These are phyloP conservation scores for Micrastur ruficollis DNA, from an alignment of 2,797 vertebrate genomes.

Conservation along the genomic window DNA sequence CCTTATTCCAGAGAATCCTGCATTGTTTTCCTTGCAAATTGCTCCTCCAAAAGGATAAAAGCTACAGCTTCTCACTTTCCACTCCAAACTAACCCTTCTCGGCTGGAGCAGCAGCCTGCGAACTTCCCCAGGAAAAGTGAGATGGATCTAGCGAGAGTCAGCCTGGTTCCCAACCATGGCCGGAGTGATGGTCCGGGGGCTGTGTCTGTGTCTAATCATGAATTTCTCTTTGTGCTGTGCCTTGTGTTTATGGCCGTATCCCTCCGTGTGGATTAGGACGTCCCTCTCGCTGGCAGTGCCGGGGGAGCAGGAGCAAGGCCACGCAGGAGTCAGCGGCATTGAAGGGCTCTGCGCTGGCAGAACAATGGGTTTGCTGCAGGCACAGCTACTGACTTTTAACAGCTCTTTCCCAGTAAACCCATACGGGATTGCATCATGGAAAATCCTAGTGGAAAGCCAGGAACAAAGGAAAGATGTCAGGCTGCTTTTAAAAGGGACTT, in stretches of 20 bases:
- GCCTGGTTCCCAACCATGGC: not conserved
- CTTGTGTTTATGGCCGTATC: not conserved
- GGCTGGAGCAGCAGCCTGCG: not conserved
- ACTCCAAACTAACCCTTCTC: conserved; percentile 38
- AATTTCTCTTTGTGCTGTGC: not conserved
- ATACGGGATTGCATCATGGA: conserved; percentile 65
- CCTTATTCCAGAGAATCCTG: conserved; percentile 63
- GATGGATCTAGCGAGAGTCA: not conserved
- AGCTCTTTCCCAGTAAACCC: conserved; percentile 60
- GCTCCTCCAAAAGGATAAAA: conserved; percentile 68
- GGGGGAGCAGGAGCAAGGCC: conserved; percentile 15
- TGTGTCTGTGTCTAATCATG: not conserved
- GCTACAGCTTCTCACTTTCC: conserved; percentile 63
- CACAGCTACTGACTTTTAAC: conserved; percentile 67
- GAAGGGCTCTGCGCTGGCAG: conserved; percentile 42
- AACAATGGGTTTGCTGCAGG: conserved; percentile 69
- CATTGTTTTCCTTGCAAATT: conserved; percentile 71
- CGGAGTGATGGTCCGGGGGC: not conserved
- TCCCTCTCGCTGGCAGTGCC: not conserved
- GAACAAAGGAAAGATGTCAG: conserved; percentile 66
- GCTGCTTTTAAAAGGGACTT: conserved; percentile 43
- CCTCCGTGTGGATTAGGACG: not conserved
- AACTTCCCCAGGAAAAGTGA: conserved; percentile 49
- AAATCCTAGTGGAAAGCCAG: conserved; percentile 66
- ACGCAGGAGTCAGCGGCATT: conserved; percentile 31